These are phyloP conservation scores for Pogonocichla stellata DNA, from an alignment of 2,113 vertebrate genomes.

Conservation along the genomic window DNA sequence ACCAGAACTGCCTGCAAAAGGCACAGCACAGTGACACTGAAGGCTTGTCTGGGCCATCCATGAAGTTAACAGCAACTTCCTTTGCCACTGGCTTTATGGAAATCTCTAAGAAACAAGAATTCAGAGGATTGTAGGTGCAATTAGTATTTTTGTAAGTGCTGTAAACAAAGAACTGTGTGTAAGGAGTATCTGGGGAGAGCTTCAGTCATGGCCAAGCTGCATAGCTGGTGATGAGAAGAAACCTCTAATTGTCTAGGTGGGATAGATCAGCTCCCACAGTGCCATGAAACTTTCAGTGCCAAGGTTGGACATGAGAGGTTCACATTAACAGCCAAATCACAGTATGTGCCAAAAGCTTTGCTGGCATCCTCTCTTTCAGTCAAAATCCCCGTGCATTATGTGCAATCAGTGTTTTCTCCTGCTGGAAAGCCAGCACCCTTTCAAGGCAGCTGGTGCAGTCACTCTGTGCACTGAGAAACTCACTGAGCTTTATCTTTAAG, in stretches of 20 bases:
- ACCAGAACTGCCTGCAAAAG: neutral
- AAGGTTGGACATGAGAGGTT: neutral
- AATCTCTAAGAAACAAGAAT: neutral
- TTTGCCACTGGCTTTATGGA: neutral
- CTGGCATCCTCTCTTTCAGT: neutral
- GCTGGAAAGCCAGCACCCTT: neutral
- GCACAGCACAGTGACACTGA: neutral
- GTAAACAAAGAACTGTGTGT: neutral
- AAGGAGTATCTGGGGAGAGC: neutral
- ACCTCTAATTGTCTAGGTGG: neutral
- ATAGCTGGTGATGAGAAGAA: neutral
- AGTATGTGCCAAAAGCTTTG: neutral
- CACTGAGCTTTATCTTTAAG: neutral
- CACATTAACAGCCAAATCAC: neutral
- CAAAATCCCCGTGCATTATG: neutral
- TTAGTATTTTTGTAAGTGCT: neutral
- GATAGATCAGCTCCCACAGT: neutral
- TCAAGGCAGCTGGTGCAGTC: neutral
- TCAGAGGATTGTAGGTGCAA: neutral
- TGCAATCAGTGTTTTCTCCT: neutral
- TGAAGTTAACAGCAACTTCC: neutral
- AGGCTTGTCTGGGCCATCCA: neutral
- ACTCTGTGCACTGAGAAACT: neutral
- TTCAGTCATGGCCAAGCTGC: neutral
- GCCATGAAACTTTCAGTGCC: neutral